phyloP scores from a whole-genome alignment of 2,797 vertebrate species.

The Protosalanx chinensis region DNA sequence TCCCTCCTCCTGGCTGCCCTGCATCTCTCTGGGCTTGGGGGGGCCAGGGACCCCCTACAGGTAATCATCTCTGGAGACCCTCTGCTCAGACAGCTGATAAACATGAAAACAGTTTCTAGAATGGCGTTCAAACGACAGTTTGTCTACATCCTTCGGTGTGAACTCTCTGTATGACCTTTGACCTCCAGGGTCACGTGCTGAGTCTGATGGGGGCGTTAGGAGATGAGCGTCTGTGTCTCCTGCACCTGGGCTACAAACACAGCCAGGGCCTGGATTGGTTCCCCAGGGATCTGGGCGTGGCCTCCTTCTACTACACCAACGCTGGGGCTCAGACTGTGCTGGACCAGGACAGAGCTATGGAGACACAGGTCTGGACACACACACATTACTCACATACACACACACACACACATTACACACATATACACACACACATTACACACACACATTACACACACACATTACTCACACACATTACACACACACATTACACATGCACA shows the following conservation, averaged over 20 bases:
- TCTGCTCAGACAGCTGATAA: not conserved
- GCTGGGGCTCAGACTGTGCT: slow-evolving; percentile 75
- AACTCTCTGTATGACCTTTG: slow-evolving; percentile 5
- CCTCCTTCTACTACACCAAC: slow-evolving; percentile 86
- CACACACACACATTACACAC: no score
- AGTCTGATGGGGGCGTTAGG: slow-evolving; percentile 84
- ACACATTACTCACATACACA: no score
- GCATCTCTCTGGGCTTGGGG: slow-evolving; percentile 78
- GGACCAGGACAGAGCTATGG: slow-evolving; percentile 70
- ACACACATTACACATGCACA: no score
- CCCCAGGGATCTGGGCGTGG: slow-evolving; percentile 79
- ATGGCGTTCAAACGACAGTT: no score
- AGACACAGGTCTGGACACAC: slow-evolving; percentile 30
- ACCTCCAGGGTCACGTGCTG: slow-evolving; percentile 84
- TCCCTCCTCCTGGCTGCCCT: slow-evolving; percentile 83
- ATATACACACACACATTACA: no score
- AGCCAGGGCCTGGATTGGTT: slow-evolving; percentile 84
- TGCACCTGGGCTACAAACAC: slow-evolving; percentile 94
- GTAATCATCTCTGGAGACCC: slow-evolving; percentile 55
- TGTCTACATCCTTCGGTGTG: not conserved
- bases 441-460: no score
- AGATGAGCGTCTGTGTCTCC: slow-evolving; percentile 80
- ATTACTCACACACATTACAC: no score
- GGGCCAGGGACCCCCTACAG: slow-evolving; percentile 72
- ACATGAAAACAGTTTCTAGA: no score